phyloP scores from a whole-genome alignment of 1,140 invertebrate species.

The Eurosta solidaginis region DNA sequence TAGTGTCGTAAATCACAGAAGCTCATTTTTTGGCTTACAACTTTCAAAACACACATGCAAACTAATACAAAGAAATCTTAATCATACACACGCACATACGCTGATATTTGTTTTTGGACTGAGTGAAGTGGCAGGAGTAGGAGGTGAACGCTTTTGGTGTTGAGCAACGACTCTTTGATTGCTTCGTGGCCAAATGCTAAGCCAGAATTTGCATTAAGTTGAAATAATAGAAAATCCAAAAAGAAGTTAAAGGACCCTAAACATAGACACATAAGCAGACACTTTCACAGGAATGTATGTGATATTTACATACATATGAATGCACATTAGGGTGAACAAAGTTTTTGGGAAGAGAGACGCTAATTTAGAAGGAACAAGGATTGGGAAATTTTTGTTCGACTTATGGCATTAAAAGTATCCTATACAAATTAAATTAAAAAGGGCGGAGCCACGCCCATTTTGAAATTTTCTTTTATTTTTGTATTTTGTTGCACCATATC shows the following conservation, averaged over 20 bases:
- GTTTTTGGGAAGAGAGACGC: too few relatives aligned
- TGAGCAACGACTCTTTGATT: neutral
- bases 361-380: too few relatives aligned
- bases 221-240: neutral
- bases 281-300: neutral
- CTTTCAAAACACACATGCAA: neutral
- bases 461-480: too few relatives aligned
- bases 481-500: too few relatives aligned
- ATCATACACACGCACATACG: too few relatives aligned
- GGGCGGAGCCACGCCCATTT: too few relatives aligned
- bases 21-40: constrained; percentile 11
- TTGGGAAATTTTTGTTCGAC: too few relatives aligned
- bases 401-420: too few relatives aligned
- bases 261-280: neutral
- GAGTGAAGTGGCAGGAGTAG: neutral
- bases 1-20: constrained; percentile 19
- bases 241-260: neutral
- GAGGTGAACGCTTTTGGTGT: neutral
- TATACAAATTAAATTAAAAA: too few relatives aligned
- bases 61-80: neutral
- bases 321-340: too few relatives aligned
- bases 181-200: constrained; percentile 17
- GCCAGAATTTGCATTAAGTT: constrained; percentile 26
- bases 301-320: neutral
- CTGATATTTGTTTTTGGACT: too few relatives aligned